Evolutionary conservation across 1,140 invertebrate species (phyloP).

Genomic region (Drosophila novamexicana): DNA sequence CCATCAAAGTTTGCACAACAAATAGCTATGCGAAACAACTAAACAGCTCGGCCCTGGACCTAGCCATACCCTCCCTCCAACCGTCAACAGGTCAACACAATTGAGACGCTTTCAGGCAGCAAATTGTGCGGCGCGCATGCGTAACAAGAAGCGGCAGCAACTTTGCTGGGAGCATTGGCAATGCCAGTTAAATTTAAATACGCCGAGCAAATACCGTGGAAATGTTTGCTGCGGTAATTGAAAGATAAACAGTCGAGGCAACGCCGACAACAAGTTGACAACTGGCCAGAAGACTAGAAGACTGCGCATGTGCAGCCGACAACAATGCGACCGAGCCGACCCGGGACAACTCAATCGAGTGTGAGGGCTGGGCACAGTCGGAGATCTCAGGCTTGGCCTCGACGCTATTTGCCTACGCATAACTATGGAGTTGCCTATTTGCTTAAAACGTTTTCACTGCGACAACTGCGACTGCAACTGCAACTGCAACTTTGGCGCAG

Average conservation of each 20-base stretch:
- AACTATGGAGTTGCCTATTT: constrained; percentile 45
- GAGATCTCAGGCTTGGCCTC: constrained; percentile 19
- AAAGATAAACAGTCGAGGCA: constrained; percentile 58
- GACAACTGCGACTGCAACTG: constrained; percentile 46
- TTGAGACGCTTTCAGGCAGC: constrained; percentile 70
- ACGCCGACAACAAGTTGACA: constrained; percentile 32
- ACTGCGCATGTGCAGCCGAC: constrained; percentile 62
- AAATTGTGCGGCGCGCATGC: constrained; percentile 71
- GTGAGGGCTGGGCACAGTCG: constrained; percentile 11
- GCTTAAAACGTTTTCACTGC: constrained; percentile 63
- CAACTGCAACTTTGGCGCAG: constrained; percentile 37
- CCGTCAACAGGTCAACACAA: constrained; percentile 56
- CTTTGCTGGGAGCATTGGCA: constrained; percentile 25
- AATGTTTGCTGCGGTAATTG: constrained; percentile 71
- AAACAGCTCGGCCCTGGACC: neutral
- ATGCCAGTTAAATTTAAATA: constrained; percentile 68
- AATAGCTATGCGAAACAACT: constrained; percentile 16
- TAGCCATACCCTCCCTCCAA: neutral
- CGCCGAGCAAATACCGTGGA: constrained; percentile 54
- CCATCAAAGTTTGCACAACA: constrained; percentile 7
- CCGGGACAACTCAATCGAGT: constrained; percentile 59
- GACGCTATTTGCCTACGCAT: constrained; percentile 47
- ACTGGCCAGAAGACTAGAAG: constrained; percentile 38
- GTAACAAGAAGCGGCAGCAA: constrained; percentile 52
- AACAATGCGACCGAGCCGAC: constrained; percentile 43